These are phyloP conservation scores for Coptodon bakossiorum DNA, from an alignment of 2,113 vertebrate species.

Conservation along the genomic window DNA sequence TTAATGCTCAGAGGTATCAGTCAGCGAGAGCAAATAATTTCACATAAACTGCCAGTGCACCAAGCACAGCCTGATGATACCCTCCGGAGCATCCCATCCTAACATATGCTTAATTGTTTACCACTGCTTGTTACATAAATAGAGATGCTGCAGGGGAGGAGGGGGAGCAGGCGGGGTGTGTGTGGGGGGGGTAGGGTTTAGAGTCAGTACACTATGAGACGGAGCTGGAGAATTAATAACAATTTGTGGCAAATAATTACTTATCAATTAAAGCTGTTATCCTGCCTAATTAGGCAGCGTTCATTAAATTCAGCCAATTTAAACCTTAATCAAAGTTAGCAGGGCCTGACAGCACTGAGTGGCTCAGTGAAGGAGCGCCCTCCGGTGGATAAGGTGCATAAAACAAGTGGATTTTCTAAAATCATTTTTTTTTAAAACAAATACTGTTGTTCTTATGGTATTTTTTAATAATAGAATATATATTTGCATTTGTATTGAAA, in stretches of 20 bases:
- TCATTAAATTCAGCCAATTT: constrained; percentile 97
- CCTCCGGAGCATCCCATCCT: constrained; percentile 43
- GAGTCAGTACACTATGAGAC: constrained; percentile 34
- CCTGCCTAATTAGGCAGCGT: constrained; percentile 89
- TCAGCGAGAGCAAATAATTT: constrained; percentile 32
- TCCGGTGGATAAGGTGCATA: constrained; percentile 59
- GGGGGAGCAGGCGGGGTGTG: background rate
- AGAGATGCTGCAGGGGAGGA: constrained; percentile 45
- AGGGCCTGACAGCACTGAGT: constrained; percentile 50
- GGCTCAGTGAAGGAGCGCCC: constrained; percentile 70
- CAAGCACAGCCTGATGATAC: constrained; percentile 39
- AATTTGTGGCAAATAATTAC: constrained; percentile 73
- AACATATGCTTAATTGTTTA: constrained; percentile 69
- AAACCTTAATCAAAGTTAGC: constrained; percentile 91
- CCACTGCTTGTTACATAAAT: constrained; percentile 67
- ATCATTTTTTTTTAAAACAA: rapidly evolving
- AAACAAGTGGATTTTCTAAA: rapidly evolving
- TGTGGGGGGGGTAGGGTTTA: background rate
- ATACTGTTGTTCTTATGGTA: background rate
- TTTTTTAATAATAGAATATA: background rate
- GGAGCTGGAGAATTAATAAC: constrained; percentile 63
- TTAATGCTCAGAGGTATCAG: constrained; percentile 36
- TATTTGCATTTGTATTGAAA: background rate
- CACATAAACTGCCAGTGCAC: constrained; percentile 38
- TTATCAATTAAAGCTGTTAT: constrained; percentile 87